phyloP scores from a whole-genome alignment of 1,140 invertebrate species.

The Penaeus chinensis region DNA sequence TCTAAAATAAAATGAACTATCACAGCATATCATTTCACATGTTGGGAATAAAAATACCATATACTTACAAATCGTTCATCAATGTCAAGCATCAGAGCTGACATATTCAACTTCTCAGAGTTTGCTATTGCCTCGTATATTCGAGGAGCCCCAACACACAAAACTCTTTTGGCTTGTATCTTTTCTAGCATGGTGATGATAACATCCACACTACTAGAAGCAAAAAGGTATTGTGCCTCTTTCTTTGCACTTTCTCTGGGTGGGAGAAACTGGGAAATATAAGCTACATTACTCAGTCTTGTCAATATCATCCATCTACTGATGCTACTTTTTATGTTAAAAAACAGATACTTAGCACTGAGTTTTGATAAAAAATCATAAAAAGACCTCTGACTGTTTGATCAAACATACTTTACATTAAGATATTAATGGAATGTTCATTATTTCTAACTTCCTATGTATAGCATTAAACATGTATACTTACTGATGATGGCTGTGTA shows the following conservation, averaged over 20 bases:
- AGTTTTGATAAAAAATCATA: no score
- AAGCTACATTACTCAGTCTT: not conserved
- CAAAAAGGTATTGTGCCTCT: constrained; percentile 47
- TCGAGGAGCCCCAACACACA: constrained; percentile 40
- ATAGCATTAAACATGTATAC: not conserved
- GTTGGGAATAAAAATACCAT: not conserved
- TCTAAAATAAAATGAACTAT: not conserved
- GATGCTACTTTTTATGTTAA: no score
- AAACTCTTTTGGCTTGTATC: not conserved
- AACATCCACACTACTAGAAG: constrained; percentile 29
- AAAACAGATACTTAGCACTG: no score
- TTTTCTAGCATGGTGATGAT: constrained; percentile 19
- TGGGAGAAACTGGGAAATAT: constrained; percentile 28
- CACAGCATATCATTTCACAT: not conserved
- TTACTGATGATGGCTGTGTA: constrained; percentile 31
- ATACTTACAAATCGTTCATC: constrained; percentile 45
- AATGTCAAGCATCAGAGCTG: constrained; percentile 42
- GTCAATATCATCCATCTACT: not conserved
- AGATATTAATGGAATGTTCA: not conserved
- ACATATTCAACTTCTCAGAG: not conserved
- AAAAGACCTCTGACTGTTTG: no score
- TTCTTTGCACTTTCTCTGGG: constrained; percentile 37
- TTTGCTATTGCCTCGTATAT: constrained; percentile 27
- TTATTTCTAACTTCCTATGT: not conserved
- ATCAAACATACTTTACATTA: no score